Evolutionary conservation across 2,113 vertebrate genomes (phyloP).

Genomic region (Chlorodrepanis virens): DNA sequence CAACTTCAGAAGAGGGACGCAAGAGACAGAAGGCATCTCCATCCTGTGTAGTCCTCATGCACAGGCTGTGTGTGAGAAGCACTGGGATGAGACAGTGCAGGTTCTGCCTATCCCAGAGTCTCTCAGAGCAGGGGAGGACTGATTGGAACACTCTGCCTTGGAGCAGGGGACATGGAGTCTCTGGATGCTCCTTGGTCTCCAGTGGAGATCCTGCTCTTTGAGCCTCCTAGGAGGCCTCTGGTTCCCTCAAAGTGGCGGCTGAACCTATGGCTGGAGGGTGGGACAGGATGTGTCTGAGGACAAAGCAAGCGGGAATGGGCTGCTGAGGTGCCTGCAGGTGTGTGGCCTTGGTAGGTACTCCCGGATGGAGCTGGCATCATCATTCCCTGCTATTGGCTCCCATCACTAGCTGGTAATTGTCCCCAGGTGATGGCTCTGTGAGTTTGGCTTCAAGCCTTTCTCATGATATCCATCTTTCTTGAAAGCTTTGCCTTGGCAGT

Average conservation of each 20-base stretch:
- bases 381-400: neutral
- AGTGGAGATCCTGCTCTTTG: neutral
- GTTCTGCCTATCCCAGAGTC: neutral
- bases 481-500: neutral
- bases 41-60: neutral
- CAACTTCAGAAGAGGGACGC: neutral
- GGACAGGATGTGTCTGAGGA: neutral
- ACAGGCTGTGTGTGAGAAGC: neutral
- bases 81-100: too few species aligned
- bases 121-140: neutral
- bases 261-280: neutral
- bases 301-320: neutral
- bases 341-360: neutral
- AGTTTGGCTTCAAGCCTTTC: neutral
- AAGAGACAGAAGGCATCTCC: neutral
- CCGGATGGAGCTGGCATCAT: neutral
- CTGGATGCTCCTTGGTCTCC: neutral
- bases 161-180: neutral
- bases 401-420: neutral
- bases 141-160: neutral
- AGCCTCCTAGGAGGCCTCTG: neutral
- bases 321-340: neutral
- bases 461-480: neutral
- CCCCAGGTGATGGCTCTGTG: neutral
- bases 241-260: neutral